Base-by-base conservation (phyloP, 2,888 invertebrate genomes). In the Diaphora mendica region DNA sequence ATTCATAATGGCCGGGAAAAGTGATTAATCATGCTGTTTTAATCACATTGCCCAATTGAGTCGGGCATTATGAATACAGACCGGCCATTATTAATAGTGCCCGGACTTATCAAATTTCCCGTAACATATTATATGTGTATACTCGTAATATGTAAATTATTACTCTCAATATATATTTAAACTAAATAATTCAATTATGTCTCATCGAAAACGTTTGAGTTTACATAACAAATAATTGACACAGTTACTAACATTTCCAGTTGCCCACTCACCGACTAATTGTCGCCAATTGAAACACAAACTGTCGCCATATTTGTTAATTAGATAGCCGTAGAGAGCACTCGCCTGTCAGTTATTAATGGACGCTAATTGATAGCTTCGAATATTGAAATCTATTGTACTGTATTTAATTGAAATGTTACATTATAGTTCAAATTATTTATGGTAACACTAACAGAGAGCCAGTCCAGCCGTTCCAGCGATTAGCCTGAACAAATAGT, bases 281-380 rank as follows among this genome's bases (percentile, higher is more conserved):
- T 75, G 71, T 71, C 55, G 71, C 35, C 68, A 75, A 75, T 75
- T 75, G 74, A 26, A 75, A 71, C 13, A 69, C 74, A 75, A 75
- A 74, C 74, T 65, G 74, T 74, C 71, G 62, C 68, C 51, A 23
- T 64, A 68, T 68, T 44, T 26, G 64, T 75, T 71, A 68, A 74
- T 74, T 74, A 68, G 64, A 70, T 42, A 78, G 76, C 68, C 62
- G 82, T 48, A 30, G 67, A 13, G 67, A 67, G 77, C 30, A 51
- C 64, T 68, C 70, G 69, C 68, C 62, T 75, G 81, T 23, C 67
- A 48, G 48, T 26, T 69, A 39, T 59, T 69, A 59, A 69, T 69
- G 68, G n/a, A 69, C 26, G 55, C 55, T 69, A 69, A 69, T 69
- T 69, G 68, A 69, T 26, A 59, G 17, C 42, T 44, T n/a, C 44